Evolutionary conservation across 2,113 vertebrate genomes (phyloP), one percentile per base, ranked within the genome.

Genomic region (Calypte anna): DNA sequence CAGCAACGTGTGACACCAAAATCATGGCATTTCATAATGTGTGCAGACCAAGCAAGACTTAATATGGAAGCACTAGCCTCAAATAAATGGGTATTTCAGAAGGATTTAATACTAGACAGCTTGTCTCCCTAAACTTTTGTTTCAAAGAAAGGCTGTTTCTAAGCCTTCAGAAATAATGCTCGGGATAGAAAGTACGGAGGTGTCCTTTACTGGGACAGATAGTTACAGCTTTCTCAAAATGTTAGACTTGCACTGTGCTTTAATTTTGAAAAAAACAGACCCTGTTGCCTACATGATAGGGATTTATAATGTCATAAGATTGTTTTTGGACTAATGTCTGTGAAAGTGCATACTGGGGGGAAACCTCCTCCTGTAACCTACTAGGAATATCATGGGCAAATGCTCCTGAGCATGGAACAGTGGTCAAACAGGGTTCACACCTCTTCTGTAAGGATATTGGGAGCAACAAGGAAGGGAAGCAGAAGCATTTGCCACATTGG

Each of bases 331-430:
- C 58, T 68, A 76, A 80, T 12, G 30, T 5, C 55, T 80, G 33
- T 11, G 5, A 51, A 69, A 94, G 18, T n/a, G 17, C 51, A 69
- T n/a, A 22, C 36, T 4, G 43, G 48, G 66, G 85, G 12, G 23
- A 93, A 85, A 82, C 7, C 22, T 79, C 19, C 44, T 51, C 16
- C 76, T 50, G 20, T 0, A 44, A 44, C 40, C 36, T 33, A 25
- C 33, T 16, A 40, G n/a, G 24, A 89, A 69, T 0, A 0, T 11
- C 27, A 69, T 0, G 0, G 38, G n/a, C 14, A 44, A 77, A 76
- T 33, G 44, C 16, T 87, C 28, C 62, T 2, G 1, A 2, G 2
- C 0, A 0, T 13, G 11, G 74, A 82, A 76, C 6, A 7, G 64
- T n/a, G 54, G 69, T 40, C 27, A 75, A 78, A 68, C 12, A 74